Evolutionary conservation across 2,113 vertebrate species (phyloP).

Genomic region (Anthoscopus minutus): DNA sequence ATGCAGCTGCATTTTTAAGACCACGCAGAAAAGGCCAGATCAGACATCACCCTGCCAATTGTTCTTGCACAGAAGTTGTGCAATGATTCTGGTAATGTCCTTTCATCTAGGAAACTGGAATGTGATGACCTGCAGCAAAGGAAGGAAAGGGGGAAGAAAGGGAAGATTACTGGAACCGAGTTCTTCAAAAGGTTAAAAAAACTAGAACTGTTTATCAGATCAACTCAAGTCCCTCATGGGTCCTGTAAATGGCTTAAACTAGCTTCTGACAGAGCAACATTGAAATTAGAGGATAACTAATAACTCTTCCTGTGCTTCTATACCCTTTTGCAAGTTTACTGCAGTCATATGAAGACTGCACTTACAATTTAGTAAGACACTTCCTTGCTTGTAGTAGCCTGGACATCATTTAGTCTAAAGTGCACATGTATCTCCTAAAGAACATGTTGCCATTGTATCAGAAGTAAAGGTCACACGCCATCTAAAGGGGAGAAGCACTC

Average conservation of each 20-base stretch:
- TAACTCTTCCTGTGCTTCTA: background rate
- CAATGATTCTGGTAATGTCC: conserved; percentile 39
- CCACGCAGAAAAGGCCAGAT: background rate
- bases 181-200: conserved; percentile 27
- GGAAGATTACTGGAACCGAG: conserved; percentile 31
- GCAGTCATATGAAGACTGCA: background rate
- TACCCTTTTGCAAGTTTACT: background rate
- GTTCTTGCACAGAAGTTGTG: background rate
- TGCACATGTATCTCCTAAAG: background rate
- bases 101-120: conserved; percentile 49
- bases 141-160: background rate
- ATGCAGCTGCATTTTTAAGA: background rate
- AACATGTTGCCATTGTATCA: background rate
- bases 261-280: conserved; percentile 39
- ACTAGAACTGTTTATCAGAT: conserved; percentile 4
- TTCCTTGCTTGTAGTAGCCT: background rate
- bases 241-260: background rate
- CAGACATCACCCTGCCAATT: background rate
- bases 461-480: background rate
- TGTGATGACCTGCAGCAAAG: conserved; percentile 28
- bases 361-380: background rate
- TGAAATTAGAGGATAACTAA: conserved; percentile 2
- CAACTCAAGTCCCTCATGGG: background rate
- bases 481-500: background rate
- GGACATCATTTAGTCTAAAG: background rate